Evolutionary conservation across 2,888 invertebrate genomes (phyloP), one percentile per base, ranked within the genome.

Genomic region (Drosophila meridionalis): DNA sequence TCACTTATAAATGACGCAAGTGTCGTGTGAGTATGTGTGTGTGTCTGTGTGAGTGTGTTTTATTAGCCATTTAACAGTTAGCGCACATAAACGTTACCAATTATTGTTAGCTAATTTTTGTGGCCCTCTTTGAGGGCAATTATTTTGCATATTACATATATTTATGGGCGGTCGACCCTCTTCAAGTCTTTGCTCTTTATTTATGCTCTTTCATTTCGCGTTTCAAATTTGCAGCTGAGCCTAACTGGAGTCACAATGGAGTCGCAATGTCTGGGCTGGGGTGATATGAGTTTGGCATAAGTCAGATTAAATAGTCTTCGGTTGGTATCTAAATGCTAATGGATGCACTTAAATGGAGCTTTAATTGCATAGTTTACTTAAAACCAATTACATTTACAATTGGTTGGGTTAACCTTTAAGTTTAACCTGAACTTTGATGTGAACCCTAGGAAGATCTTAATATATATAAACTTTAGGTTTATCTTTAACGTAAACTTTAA

Each of bases 31-130:
- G 58, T 30, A 8, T 74, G 11, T 55, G 14, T 48, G 6, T 53
- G 7, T 14, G 47, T 42, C 12, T 12, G 48, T 53, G 30, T 34
- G 20, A 52, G 42, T 47, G 8, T 50, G 47, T 83, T 78, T 85
- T 85, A 87, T 82, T 87, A 62, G 69, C 88, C 86, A 89, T 87
- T 87, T 81, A 87, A 73, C 85, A 87, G 89, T 87, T 84, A 71
- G 73, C 82, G 87, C 89, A 76, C 87, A 87, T 84, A 82, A 89
- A 80, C 74, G 87, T 72, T 82, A 72, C 87, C 75, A 84, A 86
- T 89, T 87, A 89, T 89, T 76, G 80, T 87, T 89, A 78, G 80
- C 89, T 78, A 66, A 87, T 83, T 83, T 66, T 64, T 38, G 38
- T 52, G 55, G 60, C 67, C 74, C 74, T 65, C 60, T 66, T 66